phyloP scores from a whole-genome alignment of 2,113 vertebrate species.

The Pomatostomus ruficeps region DNA sequence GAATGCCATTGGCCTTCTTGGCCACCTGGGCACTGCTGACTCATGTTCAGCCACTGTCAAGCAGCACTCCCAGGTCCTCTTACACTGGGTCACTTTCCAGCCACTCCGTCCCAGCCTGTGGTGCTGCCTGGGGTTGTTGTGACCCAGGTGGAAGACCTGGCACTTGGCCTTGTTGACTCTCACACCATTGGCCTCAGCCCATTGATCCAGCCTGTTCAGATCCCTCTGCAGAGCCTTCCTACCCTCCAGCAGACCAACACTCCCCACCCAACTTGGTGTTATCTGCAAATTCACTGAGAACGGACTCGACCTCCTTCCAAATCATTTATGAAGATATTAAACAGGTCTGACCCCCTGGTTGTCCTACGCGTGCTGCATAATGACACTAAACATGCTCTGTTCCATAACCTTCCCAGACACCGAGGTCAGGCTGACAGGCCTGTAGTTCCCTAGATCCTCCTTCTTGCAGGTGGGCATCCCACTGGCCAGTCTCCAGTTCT shows the following conservation, averaged over 20 bases:
- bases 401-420: neutral
- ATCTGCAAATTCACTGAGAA: neutral
- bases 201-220: neutral
- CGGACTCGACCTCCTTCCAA: neutral
- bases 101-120: neutral
- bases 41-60: neutral
- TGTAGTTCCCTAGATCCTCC: neutral
- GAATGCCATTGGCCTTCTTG: neutral
- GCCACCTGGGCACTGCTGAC: neutral
- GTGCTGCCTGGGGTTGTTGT: neutral
- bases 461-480: neutral
- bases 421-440: neutral
- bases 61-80: neutral
- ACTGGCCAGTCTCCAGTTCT: neutral
- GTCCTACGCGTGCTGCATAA: neutral
- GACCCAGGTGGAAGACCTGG: fast-evolving
- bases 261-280: neutral
- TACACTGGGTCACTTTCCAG: fast-evolving
- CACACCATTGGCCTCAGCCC: neutral
- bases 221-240: neutral
- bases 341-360: neutral
- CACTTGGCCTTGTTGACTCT: neutral
- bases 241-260: neutral
- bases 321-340: neutral
- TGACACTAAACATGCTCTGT: neutral